Conservation (phyloP, 2,888 invertebrate species). For the Carpatolechia fugitivella region DNA sequence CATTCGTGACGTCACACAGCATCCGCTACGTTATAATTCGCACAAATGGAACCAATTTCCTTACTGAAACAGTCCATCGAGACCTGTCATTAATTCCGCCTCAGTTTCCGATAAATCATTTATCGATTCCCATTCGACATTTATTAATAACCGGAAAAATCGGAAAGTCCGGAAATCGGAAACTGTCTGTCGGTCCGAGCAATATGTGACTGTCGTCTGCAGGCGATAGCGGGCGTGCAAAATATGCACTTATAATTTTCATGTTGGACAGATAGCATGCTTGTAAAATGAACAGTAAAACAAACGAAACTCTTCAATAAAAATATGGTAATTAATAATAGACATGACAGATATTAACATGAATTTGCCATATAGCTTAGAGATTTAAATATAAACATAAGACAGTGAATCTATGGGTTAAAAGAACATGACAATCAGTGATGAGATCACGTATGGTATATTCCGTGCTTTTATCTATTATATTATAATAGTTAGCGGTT, state of each 20-base stretch:
- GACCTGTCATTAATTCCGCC: slow-evolving; percentile 3
- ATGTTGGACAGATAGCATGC: not conserved
- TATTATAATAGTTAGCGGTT: too few species aligned
- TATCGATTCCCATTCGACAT: slow-evolving; percentile 2
- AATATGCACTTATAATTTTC: slow-evolving; percentile 3
- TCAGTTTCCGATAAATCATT: not conserved
- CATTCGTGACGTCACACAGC: not conserved
- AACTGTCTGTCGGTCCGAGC: slow-evolving; percentile 21
- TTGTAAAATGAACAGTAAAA: too few species aligned
- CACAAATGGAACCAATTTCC: slow-evolving; percentile 1
- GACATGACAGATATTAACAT: too few species aligned
- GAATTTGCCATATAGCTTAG: too few species aligned
- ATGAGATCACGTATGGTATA: too few species aligned
- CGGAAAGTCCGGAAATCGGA: slow-evolving; percentile 21
- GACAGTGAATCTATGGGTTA: too few species aligned
- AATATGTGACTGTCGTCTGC: slow-evolving; percentile 14
- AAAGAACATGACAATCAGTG: too few species aligned
- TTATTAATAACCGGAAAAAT: slow-evolving; percentile 28
- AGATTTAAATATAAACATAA: too few species aligned
- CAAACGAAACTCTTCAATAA: too few species aligned
- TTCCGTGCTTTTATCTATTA: too few species aligned
- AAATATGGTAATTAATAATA: too few species aligned
- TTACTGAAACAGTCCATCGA: not conserved
- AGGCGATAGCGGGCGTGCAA: slow-evolving; percentile 10
- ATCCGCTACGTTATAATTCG: not conserved